Evolutionary conservation across 2,113 vertebrate species (phyloP).

Genomic region (rabbit (Oryctolagus cuniculus)): mOryCun1.1 NC_091440.1:9040501-9041000

Average conservation of each 20-base stretch:
- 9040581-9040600: not conserved
- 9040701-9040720: not conserved
- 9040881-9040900: not conserved
- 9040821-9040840: not conserved
- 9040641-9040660: not conserved
- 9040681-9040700: not conserved
- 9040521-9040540: not conserved
- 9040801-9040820: not conserved
- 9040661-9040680: not conserved
- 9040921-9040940: not conserved
- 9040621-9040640: not conserved
- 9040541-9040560: conserved; percentile 28
- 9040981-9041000: not conserved
- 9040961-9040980: not conserved
- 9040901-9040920: not conserved
- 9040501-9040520: not conserved
- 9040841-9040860: not conserved
- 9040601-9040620: not conserved
- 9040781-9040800: not conserved
- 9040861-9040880: not conserved
- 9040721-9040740: not conserved
- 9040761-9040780: no score
- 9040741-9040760: not conserved
- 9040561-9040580: not conserved
- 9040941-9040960: not conserved